Conservation (phyloP, 2,888 invertebrate genomes). For the Caenorhabditis drosophilae region DNA sequence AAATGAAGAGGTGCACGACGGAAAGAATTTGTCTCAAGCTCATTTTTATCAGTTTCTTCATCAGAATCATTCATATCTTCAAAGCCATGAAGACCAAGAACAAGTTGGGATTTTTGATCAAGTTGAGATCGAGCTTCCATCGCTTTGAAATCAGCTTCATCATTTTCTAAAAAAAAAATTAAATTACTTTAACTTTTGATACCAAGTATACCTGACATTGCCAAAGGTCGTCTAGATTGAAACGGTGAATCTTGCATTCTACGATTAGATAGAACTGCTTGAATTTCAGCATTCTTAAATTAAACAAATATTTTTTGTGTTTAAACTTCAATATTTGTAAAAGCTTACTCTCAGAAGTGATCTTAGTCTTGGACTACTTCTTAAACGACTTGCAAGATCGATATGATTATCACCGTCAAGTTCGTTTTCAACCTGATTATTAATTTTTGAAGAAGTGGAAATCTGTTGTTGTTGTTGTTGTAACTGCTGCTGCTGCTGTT, state of each 20-base stretch:
- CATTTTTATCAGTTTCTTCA: slow-evolving; percentile 25
- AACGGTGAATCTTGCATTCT: slow-evolving; percentile 27
- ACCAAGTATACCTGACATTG: slow-evolving; percentile 32
- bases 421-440: slow-evolving; percentile 4
- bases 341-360: slow-evolving; percentile 20
- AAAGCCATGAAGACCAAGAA: slow-evolving; percentile 45
- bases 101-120: slow-evolving; percentile 43
- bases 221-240: slow-evolving; percentile 21
- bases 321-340: not conserved
- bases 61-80: slow-evolving; percentile 16
- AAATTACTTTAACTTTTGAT: too few relatives aligned
- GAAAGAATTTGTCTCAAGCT: slow-evolving; percentile 26
- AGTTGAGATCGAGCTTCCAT: slow-evolving; percentile 35
- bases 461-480: slow-evolving; percentile 3
- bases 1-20: slow-evolving; percentile 36
- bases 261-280: slow-evolving; percentile 14
- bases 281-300: slow-evolving; percentile 25
- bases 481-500: not conserved
- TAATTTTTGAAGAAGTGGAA: not conserved
- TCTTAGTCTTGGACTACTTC: slow-evolving; percentile 39
- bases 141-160: slow-evolving; percentile 14
- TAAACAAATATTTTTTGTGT: not conserved
- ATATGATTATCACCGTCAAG: slow-evolving; percentile 4
- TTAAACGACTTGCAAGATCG: slow-evolving; percentile 28
- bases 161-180: slow-evolving; percentile 23